Conservation (phyloP, 2,797 vertebrate species). For the Meriones psammophilus region DNA sequence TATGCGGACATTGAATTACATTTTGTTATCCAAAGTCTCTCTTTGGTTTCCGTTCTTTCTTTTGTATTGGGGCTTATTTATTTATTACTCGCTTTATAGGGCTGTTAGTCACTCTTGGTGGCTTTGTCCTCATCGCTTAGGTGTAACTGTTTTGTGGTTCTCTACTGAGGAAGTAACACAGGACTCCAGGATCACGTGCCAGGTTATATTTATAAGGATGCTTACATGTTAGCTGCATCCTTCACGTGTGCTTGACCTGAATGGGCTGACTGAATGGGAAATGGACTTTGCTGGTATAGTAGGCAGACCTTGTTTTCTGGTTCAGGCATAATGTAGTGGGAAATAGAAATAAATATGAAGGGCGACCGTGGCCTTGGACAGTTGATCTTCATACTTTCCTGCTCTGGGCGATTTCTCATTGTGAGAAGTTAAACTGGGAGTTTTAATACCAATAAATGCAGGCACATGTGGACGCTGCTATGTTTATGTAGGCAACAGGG, state of each 20-base stretch:
- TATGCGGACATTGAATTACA: slow-evolving; percentile 35
- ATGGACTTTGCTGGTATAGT: neutral
- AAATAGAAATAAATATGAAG: slow-evolving; percentile 60
- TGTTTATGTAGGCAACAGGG: neutral
- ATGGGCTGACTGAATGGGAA: slow-evolving; percentile 42
- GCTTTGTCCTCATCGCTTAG: slow-evolving; percentile 20
- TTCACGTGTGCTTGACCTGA: neutral
- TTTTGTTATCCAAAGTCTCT: slow-evolving; percentile 28
- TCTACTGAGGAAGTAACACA: neutral
- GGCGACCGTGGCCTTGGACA: slow-evolving; percentile 42
- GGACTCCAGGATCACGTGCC: neutral
- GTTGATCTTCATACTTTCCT: slow-evolving; percentile 38
- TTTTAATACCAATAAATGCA: slow-evolving; percentile 28
- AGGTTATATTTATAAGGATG: neutral
- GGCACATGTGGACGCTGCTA: neutral
- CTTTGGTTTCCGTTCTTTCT: neutral
- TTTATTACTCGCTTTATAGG: neutral
- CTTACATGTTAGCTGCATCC: slow-evolving; percentile 12
- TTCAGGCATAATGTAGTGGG: slow-evolving; percentile 28
- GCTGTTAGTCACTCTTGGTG: neutral
- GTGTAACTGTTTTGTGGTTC: neutral
- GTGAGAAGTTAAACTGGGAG: slow-evolving; percentile 39
- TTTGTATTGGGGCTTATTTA: neutral
- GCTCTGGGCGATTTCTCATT: slow-evolving; percentile 34
- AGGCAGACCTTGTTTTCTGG: slow-evolving; percentile 67